Percentiles rank a stretch among this genome's conserved stretches.
phyloP scores from a whole-genome alignment of 2,113 vertebrate species.

The Myotis yumanensis region DNA sequence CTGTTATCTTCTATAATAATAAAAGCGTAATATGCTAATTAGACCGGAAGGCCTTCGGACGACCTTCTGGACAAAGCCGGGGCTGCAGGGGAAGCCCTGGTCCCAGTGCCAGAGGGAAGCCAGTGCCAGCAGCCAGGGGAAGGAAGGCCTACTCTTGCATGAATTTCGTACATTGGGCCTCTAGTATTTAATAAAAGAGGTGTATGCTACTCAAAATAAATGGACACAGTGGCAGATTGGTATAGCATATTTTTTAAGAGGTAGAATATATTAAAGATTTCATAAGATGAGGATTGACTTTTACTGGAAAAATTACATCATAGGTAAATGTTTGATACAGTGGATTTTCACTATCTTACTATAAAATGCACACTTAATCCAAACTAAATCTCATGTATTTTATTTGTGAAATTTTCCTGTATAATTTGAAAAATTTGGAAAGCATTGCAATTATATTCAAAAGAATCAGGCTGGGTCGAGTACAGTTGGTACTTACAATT shows the following conservation, averaged over 20 bases:
- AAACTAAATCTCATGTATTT: background rate
- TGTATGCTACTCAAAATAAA: background rate
- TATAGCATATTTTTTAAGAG: background rate
- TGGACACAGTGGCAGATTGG: background rate
- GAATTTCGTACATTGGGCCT: too few species aligned
- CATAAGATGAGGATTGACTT: background rate
- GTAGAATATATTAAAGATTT: conserved; percentile 8
- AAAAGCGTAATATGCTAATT: too few species aligned
- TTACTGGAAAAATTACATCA: background rate
- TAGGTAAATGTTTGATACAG: background rate
- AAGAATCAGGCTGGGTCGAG: background rate
- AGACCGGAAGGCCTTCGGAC: too few species aligned
- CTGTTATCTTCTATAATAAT: too few species aligned
- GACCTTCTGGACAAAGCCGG: too few species aligned
- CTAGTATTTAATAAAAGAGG: background rate
- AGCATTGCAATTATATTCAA: background rate
- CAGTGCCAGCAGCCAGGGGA: too few species aligned
- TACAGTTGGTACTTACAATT: too few species aligned
- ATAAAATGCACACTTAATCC: background rate
- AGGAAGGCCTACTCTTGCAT: too few species aligned
- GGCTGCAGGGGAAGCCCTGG: too few species aligned
- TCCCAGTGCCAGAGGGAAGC: too few species aligned
- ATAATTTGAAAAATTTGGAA: conserved; percentile 34
- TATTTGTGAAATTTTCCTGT: conserved; percentile 23
- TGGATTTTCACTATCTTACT: background rate